Percentiles rank a stretch among this genome's conserved stretches.
Evolutionary conservation across 2,113 vertebrate genomes (phyloP).

Genomic region (Cricetomys ansorgei): DNA sequence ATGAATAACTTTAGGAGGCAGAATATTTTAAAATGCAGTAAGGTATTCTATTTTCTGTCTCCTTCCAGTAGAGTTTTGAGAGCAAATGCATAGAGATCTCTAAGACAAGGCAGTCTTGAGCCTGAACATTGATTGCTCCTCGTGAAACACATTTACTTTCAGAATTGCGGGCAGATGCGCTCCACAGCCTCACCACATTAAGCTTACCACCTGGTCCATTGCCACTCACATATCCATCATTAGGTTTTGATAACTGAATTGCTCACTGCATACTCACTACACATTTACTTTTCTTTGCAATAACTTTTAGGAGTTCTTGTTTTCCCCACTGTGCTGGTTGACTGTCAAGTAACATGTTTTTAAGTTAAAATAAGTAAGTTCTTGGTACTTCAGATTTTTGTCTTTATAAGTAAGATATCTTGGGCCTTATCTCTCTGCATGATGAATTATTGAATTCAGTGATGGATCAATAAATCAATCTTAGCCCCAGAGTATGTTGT

Average conservation of each 20-base stretch:
- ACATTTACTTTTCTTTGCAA: background rate
- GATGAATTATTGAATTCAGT: too few relatives aligned
- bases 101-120: background rate
- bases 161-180: background rate
- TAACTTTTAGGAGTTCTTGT: background rate
- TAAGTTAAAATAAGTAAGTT: background rate
- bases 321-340: background rate
- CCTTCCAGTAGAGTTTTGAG: background rate
- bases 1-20: slow-evolving; percentile 8
- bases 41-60: background rate
- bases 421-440: background rate
- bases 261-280: background rate
- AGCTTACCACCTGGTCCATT: background rate
- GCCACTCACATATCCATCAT: background rate
- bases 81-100: background rate
- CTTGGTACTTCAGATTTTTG: background rate
- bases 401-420: background rate
- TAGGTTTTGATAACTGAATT: background rate
- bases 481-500: background rate
- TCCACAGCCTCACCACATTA: background rate
- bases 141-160: background rate
- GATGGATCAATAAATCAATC: background rate
- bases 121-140: background rate
- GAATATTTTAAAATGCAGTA: slow-evolving; percentile 26
- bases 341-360: background rate